These are phyloP conservation scores for Tadarida brasiliensis DNA, from an alignment of 2,797 vertebrate genomes.

Conservation along the genomic window DNA sequence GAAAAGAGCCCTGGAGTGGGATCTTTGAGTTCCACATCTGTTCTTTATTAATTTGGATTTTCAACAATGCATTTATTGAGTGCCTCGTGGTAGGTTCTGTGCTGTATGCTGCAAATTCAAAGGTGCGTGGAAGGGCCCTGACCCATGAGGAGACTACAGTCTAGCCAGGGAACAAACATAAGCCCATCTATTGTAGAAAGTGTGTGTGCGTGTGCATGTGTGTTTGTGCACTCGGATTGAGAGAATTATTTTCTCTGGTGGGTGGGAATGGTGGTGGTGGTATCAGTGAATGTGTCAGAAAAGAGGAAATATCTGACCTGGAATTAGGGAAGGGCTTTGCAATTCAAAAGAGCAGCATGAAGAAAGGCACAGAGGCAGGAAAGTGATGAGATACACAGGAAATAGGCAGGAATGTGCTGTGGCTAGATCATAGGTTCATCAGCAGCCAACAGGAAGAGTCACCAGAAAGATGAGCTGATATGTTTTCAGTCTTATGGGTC, in stretches of 20 bases:
- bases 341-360: not conserved
- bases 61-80: not conserved
- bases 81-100: not conserved
- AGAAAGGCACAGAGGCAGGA: not conserved
- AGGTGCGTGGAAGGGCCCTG: not conserved
- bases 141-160: not conserved
- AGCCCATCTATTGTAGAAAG: not conserved
- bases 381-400: not conserved
- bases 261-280: not conserved
- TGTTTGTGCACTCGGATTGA: not conserved
- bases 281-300: not conserved
- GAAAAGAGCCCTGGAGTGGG: not conserved
- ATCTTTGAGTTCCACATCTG: not conserved
- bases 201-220: not conserved
- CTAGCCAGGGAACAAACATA: not conserved
- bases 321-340: not conserved
- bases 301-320: not conserved
- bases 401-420: not conserved
- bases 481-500: not conserved
- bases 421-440: not conserved
- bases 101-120: not conserved
- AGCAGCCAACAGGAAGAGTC: not conserved
- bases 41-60: not conserved
- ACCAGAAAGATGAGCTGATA: not conserved
- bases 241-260: not conserved